Evolutionary conservation across 2,888 invertebrate species (phyloP).

Genomic region (Busseola fusca): DNA sequence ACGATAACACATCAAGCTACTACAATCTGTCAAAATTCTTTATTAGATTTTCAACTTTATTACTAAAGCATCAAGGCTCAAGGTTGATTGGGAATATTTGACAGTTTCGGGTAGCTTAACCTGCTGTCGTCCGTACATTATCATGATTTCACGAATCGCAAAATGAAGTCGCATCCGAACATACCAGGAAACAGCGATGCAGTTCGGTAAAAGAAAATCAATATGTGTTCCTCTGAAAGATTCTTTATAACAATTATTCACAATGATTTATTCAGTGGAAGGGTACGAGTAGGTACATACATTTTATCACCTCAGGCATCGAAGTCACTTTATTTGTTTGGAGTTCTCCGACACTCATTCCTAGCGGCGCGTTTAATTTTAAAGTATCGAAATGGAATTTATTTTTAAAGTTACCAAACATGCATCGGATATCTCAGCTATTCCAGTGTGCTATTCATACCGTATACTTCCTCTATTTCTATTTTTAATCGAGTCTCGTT

Average conservation of each 20-base stretch:
- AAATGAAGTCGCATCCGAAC: background rate
- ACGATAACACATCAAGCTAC: too few relatives aligned
- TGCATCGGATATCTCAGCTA: slow-evolving; percentile 75
- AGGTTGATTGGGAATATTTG: too few relatives aligned
- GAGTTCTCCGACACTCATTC: slow-evolving; percentile 2
- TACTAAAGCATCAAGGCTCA: too few relatives aligned
- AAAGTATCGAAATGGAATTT: slow-evolving; percentile 55
- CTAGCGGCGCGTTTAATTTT: slow-evolving; percentile 31
- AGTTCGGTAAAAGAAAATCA: background rate
- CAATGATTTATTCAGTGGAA: background rate
- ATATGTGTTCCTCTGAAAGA: background rate
- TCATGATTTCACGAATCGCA: background rate
- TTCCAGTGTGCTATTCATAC: slow-evolving; percentile 80
- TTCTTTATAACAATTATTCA: background rate
- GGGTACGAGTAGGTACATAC: background rate
- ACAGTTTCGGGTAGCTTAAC: too few relatives aligned
- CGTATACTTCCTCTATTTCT: slow-evolving; percentile 78
- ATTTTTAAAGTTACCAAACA: slow-evolving; percentile 64
- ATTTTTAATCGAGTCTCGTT: slow-evolving; percentile 77
- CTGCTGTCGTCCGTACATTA: too few relatives aligned
- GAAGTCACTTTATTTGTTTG: slow-evolving; percentile 4
- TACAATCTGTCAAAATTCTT: too few relatives aligned
- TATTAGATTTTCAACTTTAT: too few relatives aligned
- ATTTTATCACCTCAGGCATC: background rate
- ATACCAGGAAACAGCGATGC: background rate